Evolutionary conservation across 2,113 vertebrate species (phyloP), one percentile per base, ranked within the genome.

Genomic region (Emydocephalus ijimae): DNA sequence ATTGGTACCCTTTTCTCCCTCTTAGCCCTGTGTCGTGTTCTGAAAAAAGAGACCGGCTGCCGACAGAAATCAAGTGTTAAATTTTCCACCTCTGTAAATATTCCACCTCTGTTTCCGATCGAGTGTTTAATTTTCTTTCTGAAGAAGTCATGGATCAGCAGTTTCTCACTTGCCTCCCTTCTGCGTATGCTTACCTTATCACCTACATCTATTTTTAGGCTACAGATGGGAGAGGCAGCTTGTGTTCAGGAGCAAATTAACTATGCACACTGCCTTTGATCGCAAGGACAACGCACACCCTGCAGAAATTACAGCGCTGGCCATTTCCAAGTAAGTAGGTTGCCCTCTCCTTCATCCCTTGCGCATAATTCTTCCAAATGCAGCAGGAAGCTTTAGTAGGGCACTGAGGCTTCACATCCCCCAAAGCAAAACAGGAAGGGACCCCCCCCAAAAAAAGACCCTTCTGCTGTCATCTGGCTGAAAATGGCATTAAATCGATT

Each of bases 231-330:
- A 99, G 93, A 98, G 99, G 69, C 99, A 99, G 98, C 97, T 99
- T 96, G 99, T 99, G 89, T 99, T 99, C 93, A 97, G 99, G 93
- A 99, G 99, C 95, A 99, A 99, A 95, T 98, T 99, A 92, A 99
- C 99, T 94, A 99, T 99, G 99, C 99, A 99, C 97, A 99, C 99
- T 0, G 99, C 99, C 2, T 99, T 99, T 4, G 99, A 99, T 92
- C 98, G 99, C 94, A 99, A 99, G 95, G 99, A 99, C 98, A 99
- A 99, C 1, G 98, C 98, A 5, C 99, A 99, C 81, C 99, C 99
- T 0, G 99, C 99, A 0, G 99, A 99, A 96, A 98, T 99, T 97
- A 98, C 98, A 0, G 98, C 99, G 0, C 96, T 99, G 2, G 97
- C 98, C 93, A 98, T 99, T 97, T 99, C 99, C 89, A 99, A 99